Conservation (phyloP, 2,888 invertebrate genomes). For the Labia minor region DNA sequence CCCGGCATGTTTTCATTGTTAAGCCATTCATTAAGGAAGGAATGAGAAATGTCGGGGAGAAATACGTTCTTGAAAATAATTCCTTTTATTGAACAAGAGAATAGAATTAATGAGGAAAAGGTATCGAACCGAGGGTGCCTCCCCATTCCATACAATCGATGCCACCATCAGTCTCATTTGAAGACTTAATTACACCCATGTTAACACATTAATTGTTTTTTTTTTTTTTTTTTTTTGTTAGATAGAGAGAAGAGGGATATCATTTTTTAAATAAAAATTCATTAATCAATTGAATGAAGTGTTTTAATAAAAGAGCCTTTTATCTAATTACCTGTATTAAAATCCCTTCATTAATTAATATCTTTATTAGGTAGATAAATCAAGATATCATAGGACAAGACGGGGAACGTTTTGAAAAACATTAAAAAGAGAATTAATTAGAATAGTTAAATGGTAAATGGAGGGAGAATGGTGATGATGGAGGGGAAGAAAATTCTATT, state of each 20-base stretch:
- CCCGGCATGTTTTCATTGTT: too few species aligned
- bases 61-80: too few species aligned
- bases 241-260: background rate
- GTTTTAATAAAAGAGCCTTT: background rate
- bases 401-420: background rate
- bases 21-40: too few species aligned
- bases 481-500: too few species aligned
- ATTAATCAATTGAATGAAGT: background rate
- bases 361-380: background rate
- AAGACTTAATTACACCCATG: background rate
- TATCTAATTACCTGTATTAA: background rate
- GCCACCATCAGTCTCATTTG: background rate
- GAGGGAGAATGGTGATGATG: too few species aligned
- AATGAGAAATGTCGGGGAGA: too few species aligned
- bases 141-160: background rate
- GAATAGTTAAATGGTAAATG: too few species aligned
- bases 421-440: background rate
- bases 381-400: background rate
- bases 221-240: too few species aligned
- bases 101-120: too few species aligned
- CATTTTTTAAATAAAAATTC: background rate
- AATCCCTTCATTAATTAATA: background rate
- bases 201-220: background rate
- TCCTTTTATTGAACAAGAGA: too few species aligned
- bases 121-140: background rate